phyloP scores from a whole-genome alignment of 64 coral and sea anemone species.

The Montipora capricornis region DNA sequence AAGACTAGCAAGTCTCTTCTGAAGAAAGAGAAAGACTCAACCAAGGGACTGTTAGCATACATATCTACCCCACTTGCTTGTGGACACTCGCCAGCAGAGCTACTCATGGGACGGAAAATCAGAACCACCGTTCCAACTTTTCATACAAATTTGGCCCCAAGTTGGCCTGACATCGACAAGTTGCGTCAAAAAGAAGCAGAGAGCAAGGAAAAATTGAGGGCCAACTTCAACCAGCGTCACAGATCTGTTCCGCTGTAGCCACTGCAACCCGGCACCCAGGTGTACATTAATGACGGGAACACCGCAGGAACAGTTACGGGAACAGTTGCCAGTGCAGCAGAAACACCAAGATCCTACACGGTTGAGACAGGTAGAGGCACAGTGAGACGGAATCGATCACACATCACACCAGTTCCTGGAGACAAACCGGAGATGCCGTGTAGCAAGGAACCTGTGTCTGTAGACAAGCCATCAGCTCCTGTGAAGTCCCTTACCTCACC shows the following conservation, averaged over 20 bases:
- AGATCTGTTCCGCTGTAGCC: background rate
- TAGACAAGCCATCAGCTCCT: background rate
- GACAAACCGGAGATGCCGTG: no score
- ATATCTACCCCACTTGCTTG: slow-evolving; percentile 49
- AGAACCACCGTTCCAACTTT: slow-evolving; percentile 13
- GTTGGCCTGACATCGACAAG: slow-evolving; percentile 18
- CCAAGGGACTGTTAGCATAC: slow-evolving; percentile 50
- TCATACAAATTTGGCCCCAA: background rate
- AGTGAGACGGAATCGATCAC: no score
- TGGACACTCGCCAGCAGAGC: slow-evolving; percentile 59
- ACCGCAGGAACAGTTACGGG: background rate
- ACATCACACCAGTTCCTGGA: no score
- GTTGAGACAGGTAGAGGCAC: no score
- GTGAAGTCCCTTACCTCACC: background rate
- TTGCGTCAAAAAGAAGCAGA: background rate
- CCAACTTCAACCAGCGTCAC: slow-evolving; percentile 39
- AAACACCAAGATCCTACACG: no score
- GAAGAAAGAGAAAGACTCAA: no score
- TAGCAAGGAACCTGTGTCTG: no score
- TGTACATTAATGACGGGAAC: slow-evolving; percentile 39
- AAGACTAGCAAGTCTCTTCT: no score
- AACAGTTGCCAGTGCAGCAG: background rate
- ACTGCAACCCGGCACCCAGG: slow-evolving; percentile 37
- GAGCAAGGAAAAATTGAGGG: slow-evolving; percentile 1
- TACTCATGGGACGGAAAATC: slow-evolving; percentile 53